Evolutionary conservation across 92 coral and sea anemone genomes (phyloP).

Genomic region (Phenganax stokvisi): DNA sequence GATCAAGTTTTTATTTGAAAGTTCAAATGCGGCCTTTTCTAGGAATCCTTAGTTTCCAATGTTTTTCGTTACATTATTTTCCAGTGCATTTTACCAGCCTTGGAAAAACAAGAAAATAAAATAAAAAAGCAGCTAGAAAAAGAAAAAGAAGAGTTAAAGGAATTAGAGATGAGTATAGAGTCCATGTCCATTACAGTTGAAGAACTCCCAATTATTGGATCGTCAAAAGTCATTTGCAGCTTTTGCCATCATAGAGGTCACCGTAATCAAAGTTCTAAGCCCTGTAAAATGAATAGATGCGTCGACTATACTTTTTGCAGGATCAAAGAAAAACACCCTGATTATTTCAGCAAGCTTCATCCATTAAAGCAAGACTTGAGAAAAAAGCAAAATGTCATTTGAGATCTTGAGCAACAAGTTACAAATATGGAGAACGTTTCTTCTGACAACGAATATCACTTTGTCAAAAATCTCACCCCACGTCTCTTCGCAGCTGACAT

Average conservation of each 20-base stretch:
- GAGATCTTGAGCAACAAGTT: conserved; percentile 40
- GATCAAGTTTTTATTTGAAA: too few species aligned
- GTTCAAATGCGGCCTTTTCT: too few species aligned
- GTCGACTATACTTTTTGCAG: conserved; percentile 43
- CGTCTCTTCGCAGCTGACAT: conserved; percentile 30
- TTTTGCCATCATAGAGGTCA: conserved; percentile 52
- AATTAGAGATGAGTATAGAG: conserved; percentile 43
- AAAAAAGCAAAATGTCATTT: conserved; percentile 28
- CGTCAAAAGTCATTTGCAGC: conserved; percentile 30
- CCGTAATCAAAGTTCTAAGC: conserved; percentile 37
- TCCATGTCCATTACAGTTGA: conserved; percentile 41
- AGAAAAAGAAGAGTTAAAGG: conserved; percentile 28
- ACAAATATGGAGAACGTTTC: conserved; percentile 44
- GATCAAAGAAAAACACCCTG: conserved; percentile 48
- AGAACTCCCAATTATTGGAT: conserved; percentile 34
- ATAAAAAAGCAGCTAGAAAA: conserved; percentile 38
- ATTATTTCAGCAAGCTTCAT: conserved; percentile 45
- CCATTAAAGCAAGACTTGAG: conserved; percentile 26
- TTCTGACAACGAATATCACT: conserved; percentile 32
- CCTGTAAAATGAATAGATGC: conserved; percentile 39
- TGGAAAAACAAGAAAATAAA: conserved; percentile 34
- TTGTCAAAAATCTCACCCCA: conserved; percentile 46
- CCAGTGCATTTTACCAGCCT: conserved; percentile 44
- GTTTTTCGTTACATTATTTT: not conserved
- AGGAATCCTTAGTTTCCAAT: too few species aligned